These are phyloP conservation scores for Tolypeutes matacus DNA, from an alignment of 2,797 vertebrate genomes.

Conservation along the genomic window DNA sequence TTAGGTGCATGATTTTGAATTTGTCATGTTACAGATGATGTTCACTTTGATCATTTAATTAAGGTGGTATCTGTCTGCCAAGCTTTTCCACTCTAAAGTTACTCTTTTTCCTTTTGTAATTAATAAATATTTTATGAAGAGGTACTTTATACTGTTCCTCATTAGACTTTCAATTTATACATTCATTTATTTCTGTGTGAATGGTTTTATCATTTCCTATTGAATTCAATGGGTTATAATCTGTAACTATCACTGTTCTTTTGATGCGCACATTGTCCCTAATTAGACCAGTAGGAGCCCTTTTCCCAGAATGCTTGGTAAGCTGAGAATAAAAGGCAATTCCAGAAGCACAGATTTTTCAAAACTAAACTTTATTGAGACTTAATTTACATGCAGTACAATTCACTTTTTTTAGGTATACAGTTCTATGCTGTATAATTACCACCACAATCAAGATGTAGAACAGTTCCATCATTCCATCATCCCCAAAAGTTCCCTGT, in stretches of 20 bases:
- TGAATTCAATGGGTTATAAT: background rate
- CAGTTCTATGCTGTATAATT: background rate
- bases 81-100: background rate
- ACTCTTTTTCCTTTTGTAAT: background rate
- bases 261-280: background rate
- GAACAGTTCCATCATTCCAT: background rate
- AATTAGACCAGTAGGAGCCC: background rate
- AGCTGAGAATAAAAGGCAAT: background rate
- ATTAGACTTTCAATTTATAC: background rate
- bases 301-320: background rate
- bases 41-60: background rate
- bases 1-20: background rate
- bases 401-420: background rate
- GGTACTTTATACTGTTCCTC: background rate
- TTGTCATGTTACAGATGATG: background rate
- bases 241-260: background rate
- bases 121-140: background rate
- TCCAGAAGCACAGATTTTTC: background rate
- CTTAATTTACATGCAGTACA: background rate
- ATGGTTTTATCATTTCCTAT: constrained; percentile 8
- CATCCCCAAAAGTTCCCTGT: background rate
- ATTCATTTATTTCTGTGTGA: background rate
- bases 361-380: background rate
- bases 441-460: background rate
- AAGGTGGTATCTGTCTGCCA: background rate